Base-by-base conservation (phyloP, 1,140 invertebrate genomes). In the Drosophila pectinifera region DNA sequence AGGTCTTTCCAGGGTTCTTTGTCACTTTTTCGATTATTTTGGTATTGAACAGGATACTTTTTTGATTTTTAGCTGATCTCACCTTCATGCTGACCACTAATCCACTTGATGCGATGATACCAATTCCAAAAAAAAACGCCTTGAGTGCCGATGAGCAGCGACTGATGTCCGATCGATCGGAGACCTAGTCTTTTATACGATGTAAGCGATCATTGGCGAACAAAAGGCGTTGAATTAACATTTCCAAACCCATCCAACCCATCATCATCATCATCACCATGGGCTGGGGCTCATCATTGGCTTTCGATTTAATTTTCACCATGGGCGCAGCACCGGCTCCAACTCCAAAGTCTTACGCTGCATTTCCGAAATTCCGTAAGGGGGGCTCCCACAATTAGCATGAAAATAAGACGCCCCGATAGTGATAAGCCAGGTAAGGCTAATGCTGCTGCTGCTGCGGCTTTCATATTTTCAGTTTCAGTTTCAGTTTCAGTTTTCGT, bases 361-460 rank as follows among this genome's bases (percentile, higher is more conserved):
- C 82, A 86, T 86, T 88, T 86, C 82, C 82, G 65, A 86, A 88
- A 86, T 86, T 86, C 82, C 82, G 83, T 75, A 85, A 72, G 79
- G 59, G 79, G 59, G 53, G 56, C 73, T 63, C 53, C 62, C 63
- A 69, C 49, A 84, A 88, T 86, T 86, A 88, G 75, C 82, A 86
- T 86, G 59, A 88, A 88, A 86, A 86, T 88, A 74, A 62, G 51
- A 39, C 62, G 73, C 49, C 54, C 14, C 22, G 61, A 38, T 80
- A 53, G 28, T 74, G 59, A 79, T 79, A 79, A 79, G 51, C 46
- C 58, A 31, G 6, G 7, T 8, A 31, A 31, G 28, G 28, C 28
- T 8, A 2, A 7, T 28, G 28, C 28, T 28, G 24, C 24, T 24
- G 24, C 24, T 24, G 28, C 28, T n/a, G 57, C 53, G 41, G 70